Conservation (phyloP, 37 sponge, comb jelly and placozoan genomes). For the Tethya wilhelma region DNA sequence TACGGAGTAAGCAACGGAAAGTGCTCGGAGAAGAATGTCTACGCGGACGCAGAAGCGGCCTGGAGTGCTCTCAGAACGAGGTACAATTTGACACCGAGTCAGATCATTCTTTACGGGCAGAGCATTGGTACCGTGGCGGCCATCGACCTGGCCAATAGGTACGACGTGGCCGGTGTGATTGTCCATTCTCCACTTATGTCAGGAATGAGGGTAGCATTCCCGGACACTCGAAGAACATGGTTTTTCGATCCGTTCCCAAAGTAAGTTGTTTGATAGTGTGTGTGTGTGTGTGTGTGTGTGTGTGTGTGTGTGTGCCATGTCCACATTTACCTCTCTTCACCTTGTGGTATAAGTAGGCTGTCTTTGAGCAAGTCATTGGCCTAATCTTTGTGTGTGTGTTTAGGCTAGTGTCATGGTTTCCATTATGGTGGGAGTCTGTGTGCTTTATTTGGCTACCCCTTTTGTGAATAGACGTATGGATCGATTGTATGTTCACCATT, state of each 20-base stretch:
- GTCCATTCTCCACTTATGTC: slow-evolving; percentile 96
- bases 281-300: neutral
- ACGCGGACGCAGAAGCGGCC: slow-evolving; percentile 95
- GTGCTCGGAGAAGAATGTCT: slow-evolving; percentile 90
- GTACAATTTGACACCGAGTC: slow-evolving; percentile 77
- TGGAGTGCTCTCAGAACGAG: slow-evolving; percentile 82
- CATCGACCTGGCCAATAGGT: slow-evolving; percentile 84
- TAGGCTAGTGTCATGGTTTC: too few relatives aligned
- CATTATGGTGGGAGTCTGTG: too few relatives aligned
- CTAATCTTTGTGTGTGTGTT: too few relatives aligned
- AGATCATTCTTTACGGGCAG: slow-evolving; percentile 94
- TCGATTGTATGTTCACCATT: neutral
- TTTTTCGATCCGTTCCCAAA: slow-evolving; percentile 97
- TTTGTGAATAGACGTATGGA: too few relatives aligned
- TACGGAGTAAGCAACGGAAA: slow-evolving; percentile 94
- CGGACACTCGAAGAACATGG: slow-evolving; percentile 88
- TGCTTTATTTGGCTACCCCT: too few relatives aligned
- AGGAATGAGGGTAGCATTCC: slow-evolving; percentile 98
- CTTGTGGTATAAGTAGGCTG: too few relatives aligned
- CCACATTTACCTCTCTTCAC: too few relatives aligned
- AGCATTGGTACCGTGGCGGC: slow-evolving; percentile 95
- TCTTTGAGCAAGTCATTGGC: too few relatives aligned
- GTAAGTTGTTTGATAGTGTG: slow-evolving; percentile 46
- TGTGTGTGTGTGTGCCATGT: too few relatives aligned
- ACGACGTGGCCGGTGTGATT: slow-evolving; percentile 89